Evolutionary conservation across 2,888 invertebrate genomes (phyloP).

Genomic region (Orchestes rusci): DNA sequence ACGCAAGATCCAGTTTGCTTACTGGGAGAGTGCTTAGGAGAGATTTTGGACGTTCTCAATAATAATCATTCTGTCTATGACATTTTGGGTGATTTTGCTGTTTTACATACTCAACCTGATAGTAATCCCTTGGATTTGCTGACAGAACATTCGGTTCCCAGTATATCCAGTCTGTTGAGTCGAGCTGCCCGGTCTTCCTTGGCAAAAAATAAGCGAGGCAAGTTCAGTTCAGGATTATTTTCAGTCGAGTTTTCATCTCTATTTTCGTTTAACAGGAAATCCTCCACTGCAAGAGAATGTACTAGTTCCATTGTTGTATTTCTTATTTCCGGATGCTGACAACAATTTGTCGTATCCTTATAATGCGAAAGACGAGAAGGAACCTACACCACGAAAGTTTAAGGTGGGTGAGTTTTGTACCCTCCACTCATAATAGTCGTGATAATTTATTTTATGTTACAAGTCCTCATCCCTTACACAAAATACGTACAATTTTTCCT

Average conservation of each 20-base stretch:
- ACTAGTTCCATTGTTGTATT: slow-evolving; percentile 70
- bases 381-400: slow-evolving; percentile 17
- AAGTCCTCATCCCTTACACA: too few relatives aligned
- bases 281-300: slow-evolving; percentile 73
- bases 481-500: background rate
- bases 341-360: slow-evolving; percentile 53
- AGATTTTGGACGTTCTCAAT: slow-evolving; percentile 61
- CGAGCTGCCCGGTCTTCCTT: slow-evolving; percentile 48
- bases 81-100: slow-evolving; percentile 49
- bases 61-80: slow-evolving; percentile 48
- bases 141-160: slow-evolving; percentile 69
- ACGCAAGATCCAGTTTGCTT: slow-evolving; percentile 63
- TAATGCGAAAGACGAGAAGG: slow-evolving; percentile 44
- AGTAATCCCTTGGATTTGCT: slow-evolving; percentile 58
- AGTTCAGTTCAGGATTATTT: too few relatives aligned
- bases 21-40: slow-evolving; percentile 66
- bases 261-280: too few relatives aligned
- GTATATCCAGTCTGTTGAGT: slow-evolving; percentile 50
- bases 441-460: background rate
- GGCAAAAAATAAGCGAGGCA: slow-evolving; percentile 39
- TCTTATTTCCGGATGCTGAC: slow-evolving; percentile 83
- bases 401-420: slow-evolving; percentile 9
- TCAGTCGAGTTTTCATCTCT: too few relatives aligned
- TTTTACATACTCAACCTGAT: slow-evolving; percentile 33
- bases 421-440: background rate